A percentile compares a stretch with the other conserved stretches of the same genome.
These are phyloP conservation scores for Gymnothorax javanicus DNA, from an alignment of 2,797 vertebrate species.

Conservation along the genomic window DNA sequence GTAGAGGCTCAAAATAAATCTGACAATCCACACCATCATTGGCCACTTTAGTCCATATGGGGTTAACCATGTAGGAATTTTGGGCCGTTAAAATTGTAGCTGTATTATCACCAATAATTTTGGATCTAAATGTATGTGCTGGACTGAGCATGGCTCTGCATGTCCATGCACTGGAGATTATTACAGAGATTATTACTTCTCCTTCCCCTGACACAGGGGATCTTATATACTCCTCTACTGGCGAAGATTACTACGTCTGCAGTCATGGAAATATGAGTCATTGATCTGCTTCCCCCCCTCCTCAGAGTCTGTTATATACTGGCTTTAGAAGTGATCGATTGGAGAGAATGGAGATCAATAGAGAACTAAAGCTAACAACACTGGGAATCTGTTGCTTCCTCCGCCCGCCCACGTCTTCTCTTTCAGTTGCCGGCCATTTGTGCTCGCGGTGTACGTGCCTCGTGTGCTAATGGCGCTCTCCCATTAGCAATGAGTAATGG, in stretches of 20 bases:
- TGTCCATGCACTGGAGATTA: conserved; percentile 38
- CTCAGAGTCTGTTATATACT: conserved; percentile 41
- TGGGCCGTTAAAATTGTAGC: no score
- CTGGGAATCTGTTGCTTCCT: conserved; percentile 34
- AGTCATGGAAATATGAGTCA: conserved; percentile 31
- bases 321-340: conserved; percentile 37
- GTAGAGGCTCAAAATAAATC: no score
- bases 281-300: conserved; percentile 17
- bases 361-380: conserved; percentile 44
- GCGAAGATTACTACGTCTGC: conserved; percentile 27
- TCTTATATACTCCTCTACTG: not conserved
- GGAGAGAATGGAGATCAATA: conserved; percentile 6
- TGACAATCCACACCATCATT: no score
- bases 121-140: conserved; percentile 34
- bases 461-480: conserved; percentile 39
- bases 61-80: no score
- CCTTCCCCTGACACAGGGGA: not conserved
- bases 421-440: conserved; percentile 32
- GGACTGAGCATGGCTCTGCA: not conserved
- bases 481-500: conserved; percentile 52
- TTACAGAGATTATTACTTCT: no score
- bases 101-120: not conserved
- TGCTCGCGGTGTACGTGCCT: not conserved
- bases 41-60: no score
- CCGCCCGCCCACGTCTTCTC: conserved; percentile 17